phyloP scores from a whole-genome alignment of 1,140 invertebrate genomes.

The Camponotus vicinus region DNA sequence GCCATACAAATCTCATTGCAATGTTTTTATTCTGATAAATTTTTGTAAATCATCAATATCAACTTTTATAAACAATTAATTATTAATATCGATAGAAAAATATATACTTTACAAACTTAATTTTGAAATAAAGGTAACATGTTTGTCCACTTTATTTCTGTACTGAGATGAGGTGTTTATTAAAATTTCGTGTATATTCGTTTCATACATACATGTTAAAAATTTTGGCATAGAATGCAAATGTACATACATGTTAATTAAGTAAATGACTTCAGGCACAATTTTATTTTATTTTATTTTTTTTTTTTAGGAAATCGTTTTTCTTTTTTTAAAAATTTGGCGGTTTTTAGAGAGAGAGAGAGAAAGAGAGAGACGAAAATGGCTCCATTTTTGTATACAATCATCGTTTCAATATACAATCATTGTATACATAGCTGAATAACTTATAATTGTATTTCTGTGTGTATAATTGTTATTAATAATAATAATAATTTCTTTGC shows the following conservation, averaged over 20 bases:
- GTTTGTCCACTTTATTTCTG: constrained; percentile 14
- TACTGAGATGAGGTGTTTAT: constrained; percentile 27
- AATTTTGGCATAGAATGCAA: constrained; percentile 49
- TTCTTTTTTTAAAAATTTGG: constrained; percentile 29
- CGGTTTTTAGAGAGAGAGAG: constrained; percentile 29
- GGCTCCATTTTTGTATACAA: constrained; percentile 32
- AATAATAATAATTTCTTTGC: constrained; percentile 55
- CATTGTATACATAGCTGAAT: constrained; percentile 35
- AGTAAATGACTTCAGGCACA: constrained; percentile 55
- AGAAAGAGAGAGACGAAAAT: constrained; percentile 32
- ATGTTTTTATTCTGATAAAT: background rate
- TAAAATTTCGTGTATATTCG: constrained; percentile 37
- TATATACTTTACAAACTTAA: constrained; percentile 17
- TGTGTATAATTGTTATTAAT: constrained; percentile 46
- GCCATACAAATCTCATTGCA: constrained; percentile 16
- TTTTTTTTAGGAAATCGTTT: constrained; percentile 46
- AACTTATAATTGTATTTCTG: constrained; percentile 15
- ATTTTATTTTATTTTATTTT: constrained; percentile 41
- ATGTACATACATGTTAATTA: constrained; percentile 31
- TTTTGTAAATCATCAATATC: constrained; percentile 1
- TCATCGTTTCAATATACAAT: constrained; percentile 7
- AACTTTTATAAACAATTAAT: background rate
- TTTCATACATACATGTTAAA: constrained; percentile 46
- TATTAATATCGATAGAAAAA: background rate
- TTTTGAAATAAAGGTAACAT: background rate